phyloP scores from a whole-genome alignment of 2,113 vertebrate genomes.

The Pycnonotus jocosus region DNA sequence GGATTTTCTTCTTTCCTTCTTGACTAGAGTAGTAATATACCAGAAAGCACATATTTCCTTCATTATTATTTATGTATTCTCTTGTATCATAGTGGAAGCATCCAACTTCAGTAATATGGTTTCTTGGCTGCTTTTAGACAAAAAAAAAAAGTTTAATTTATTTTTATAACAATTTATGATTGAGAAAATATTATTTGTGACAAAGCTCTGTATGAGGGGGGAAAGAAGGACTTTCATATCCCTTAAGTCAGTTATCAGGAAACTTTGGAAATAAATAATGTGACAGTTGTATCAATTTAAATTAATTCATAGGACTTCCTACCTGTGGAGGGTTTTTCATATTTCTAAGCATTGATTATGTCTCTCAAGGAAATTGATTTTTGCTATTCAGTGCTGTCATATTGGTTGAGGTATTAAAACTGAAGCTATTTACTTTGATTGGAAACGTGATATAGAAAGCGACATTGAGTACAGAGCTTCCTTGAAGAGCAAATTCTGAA shows the following conservation, averaged over 20 bases:
- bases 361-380: not conserved
- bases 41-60: not conserved
- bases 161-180: not conserved
- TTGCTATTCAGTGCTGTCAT: not conserved
- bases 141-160: not conserved
- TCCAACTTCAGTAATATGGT: not conserved
- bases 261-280: not conserved
- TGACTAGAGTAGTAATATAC: not conserved
- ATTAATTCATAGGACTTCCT: not conserved
- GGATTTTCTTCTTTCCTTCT: not conserved
- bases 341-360: not conserved
- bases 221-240: not conserved
- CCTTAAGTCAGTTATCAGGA: not conserved
- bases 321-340: not conserved
- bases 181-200: not conserved
- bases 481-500: not conserved
- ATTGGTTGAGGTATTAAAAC: not conserved
- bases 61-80: not conserved
- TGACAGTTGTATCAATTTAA: not conserved
- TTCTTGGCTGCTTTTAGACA: not conserved
- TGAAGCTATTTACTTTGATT: not conserved
- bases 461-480: not conserved
- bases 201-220: not conserved
- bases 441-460: not conserved
- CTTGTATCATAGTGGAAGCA: not conserved